Evolutionary conservation across 2,113 vertebrate genomes (phyloP), one percentile per base, ranked within the genome.

Genomic region (Probosciger aterrimus): DNA sequence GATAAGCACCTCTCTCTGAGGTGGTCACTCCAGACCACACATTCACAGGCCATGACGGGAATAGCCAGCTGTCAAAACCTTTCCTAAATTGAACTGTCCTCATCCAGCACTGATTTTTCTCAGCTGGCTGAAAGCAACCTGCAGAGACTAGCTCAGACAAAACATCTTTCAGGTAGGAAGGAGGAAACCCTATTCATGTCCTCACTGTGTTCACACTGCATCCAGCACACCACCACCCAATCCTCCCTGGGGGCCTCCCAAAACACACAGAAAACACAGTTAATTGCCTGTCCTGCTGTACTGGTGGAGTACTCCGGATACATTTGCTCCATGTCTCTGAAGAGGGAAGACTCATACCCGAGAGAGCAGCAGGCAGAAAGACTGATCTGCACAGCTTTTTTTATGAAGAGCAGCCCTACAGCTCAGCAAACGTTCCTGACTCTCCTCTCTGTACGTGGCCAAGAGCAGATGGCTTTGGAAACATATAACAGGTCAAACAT

Each of bases 171-270:
- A 63, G 46, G 20, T 5, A 57, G 13, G 33, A 19, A 9, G 19
- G 43, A 53, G 18, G 14, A 70, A 65, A 53, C 17, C 28, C 46
- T 20, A 3, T 7, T 28, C 9, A 18, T 24, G 9, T 35, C 47
- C 14, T 33, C 2, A 0, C 35, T 35, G 33, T 20, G 12, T 35
- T 68, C 30, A 35, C 16, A 18, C 13, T 44, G 16, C 1, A 0
- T 16, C 43, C 37, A 37, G 55, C 44, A 41, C 11, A 7, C 8
- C 30, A 53, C 24, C n/a, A 47, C 44, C 18, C 11, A 35, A 0
- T 14, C 33, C 55, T 57, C 35, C 37, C 30, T 20, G 23, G 30
- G 39, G 18, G 16, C 23, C 53, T 68, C 60, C 19, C 27, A 49
- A 59, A 92, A 35, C 27, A 17, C 37, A 2, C 5, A 14, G 23